Conservation (phyloP, 1,140 invertebrate genomes). For the Schlechtendalia chinensis region DNA sequence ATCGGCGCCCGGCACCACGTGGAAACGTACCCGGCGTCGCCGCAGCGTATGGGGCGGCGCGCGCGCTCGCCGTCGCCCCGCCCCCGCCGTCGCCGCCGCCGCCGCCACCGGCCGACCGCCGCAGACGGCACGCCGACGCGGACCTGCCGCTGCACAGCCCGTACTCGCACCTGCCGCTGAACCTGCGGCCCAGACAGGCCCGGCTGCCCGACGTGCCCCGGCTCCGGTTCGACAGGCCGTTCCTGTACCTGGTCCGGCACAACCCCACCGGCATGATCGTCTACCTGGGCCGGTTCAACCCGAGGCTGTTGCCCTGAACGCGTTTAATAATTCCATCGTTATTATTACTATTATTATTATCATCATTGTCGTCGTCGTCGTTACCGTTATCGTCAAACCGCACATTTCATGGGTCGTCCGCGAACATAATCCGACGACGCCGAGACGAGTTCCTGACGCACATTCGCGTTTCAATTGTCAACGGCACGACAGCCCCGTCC, state of each 20-base stretch:
- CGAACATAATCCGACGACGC: no score
- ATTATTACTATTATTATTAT: neutral
- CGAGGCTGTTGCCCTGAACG: constrained; percentile 67
- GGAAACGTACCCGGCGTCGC: constrained; percentile 72
- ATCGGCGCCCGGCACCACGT: constrained; percentile 72
- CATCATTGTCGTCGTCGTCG: neutral
- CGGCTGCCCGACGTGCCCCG: constrained; percentile 68
- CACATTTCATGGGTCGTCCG: no score
- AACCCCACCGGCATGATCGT: constrained; percentile 83
- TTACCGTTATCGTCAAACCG: neutral
- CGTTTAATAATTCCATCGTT: neutral
- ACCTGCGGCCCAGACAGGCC: constrained; percentile 68
- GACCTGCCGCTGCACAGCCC: constrained; percentile 34
- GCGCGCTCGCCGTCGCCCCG: neutral
- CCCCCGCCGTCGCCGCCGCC: neutral
- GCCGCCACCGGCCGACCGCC: neutral
- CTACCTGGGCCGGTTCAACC: constrained; percentile 81
- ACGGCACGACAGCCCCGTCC: no score
- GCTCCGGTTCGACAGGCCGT: constrained; percentile 78
- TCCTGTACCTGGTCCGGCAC: constrained; percentile 80
- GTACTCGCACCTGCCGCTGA: constrained; percentile 60
- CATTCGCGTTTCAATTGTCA: no score
- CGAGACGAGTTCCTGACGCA: no score
- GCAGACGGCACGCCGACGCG: neutral
- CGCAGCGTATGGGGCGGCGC: constrained; percentile 55